These are phyloP conservation scores for Anastrepha obliqua DNA, from an alignment of 1,140 invertebrate species.

Conservation along the genomic window DNA sequence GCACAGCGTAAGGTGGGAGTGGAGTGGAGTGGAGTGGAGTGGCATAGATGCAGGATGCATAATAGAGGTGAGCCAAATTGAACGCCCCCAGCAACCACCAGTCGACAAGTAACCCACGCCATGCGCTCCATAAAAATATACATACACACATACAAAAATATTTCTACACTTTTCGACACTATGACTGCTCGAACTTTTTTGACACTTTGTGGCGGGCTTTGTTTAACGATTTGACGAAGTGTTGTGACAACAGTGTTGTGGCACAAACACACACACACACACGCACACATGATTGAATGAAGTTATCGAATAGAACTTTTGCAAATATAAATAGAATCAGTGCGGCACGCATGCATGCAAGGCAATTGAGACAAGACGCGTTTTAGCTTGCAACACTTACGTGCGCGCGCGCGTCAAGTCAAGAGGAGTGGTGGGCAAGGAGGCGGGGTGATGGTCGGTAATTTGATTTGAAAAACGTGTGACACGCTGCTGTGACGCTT, in stretches of 20 bases:
- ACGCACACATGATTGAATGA: background rate
- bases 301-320: slow-evolving; percentile 54
- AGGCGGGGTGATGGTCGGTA: slow-evolving; percentile 26
- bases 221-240: slow-evolving; percentile 55
- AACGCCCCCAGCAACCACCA: slow-evolving; percentile 28
- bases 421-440: background rate
- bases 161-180: background rate
- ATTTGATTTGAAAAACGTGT: slow-evolving; percentile 55
- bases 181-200: slow-evolving; percentile 49
- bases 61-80: background rate
- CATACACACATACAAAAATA: background rate
- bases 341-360: slow-evolving; percentile 38
- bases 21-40: background rate
- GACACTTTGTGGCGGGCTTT: slow-evolving; percentile 45
- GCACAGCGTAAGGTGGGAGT: background rate
- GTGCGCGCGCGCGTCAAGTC: background rate
- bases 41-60: background rate
- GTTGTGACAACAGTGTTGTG: slow-evolving; percentile 57
- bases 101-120: background rate
- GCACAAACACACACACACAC: background rate
- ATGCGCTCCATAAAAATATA: background rate
- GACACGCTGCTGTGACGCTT: slow-evolving; percentile 50
- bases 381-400: slow-evolving; percentile 30
- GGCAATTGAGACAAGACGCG: background rate
- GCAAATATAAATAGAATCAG: slow-evolving; percentile 55